These are phyloP conservation scores for Protaetia brevitarsis DNA, from an alignment of 1,140 invertebrate genomes.

Conservation along the genomic window DNA sequence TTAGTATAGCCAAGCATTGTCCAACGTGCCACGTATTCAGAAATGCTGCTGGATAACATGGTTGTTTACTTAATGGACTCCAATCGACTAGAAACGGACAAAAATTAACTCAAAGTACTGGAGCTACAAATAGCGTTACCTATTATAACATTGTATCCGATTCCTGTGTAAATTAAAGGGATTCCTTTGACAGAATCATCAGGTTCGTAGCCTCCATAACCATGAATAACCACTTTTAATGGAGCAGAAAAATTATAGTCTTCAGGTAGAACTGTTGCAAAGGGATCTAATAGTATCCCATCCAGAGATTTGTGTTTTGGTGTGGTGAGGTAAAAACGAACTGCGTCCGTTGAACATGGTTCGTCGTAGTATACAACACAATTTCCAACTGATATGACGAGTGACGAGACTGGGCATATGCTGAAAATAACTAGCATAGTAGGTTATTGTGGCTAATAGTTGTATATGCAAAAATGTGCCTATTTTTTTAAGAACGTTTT, in stretches of 20 bases:
- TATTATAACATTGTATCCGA: slow-evolving; percentile 41
- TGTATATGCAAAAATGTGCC: no score
- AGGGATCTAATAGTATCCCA: slow-evolving; percentile 34
- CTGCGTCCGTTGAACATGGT: slow-evolving; percentile 35
- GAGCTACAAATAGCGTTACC: slow-evolving; percentile 28
- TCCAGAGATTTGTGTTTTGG: slow-evolving; percentile 20
- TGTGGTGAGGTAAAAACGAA: slow-evolving; percentile 38
- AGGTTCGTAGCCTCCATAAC: slow-evolving; percentile 41
- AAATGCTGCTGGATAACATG: slow-evolving; percentile 53
- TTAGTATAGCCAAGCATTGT: slow-evolving; percentile 49
- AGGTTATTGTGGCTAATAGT: background rate
- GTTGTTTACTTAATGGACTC: slow-evolving; percentile 48
- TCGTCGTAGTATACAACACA: slow-evolving; percentile 43
- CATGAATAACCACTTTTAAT: slow-evolving; percentile 43
- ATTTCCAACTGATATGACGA: slow-evolving; percentile 32
- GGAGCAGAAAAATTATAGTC: slow-evolving; percentile 26
- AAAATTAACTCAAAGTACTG: background rate
- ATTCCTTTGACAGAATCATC: slow-evolving; percentile 40
- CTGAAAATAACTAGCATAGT: slow-evolving; percentile 1
- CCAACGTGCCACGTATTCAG: slow-evolving; percentile 53
- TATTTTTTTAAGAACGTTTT: no score
- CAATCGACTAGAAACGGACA: slow-evolving; percentile 51
- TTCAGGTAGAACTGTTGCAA: slow-evolving; percentile 24
- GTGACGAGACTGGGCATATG: background rate
- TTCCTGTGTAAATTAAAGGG: slow-evolving; percentile 36